Conservation (phyloP, 2,113 vertebrate genomes). For the Aphyosemion australe region DNA sequence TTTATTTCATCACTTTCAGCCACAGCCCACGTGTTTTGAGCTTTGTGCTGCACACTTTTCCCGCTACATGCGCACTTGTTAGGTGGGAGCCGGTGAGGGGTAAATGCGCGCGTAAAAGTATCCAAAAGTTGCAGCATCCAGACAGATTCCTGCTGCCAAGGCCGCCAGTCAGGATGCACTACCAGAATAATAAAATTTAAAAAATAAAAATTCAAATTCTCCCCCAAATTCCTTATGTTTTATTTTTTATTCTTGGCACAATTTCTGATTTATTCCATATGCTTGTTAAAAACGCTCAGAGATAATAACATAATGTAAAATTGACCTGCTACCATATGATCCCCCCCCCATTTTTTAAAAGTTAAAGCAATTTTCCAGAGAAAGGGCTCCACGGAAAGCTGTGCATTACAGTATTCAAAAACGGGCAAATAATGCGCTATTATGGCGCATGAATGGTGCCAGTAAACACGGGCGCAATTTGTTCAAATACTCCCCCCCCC, state of each 20-base stretch:
- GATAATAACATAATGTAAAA: constrained; percentile 93
- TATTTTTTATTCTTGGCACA: constrained; percentile 64
- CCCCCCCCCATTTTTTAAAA: constrained; percentile 85
- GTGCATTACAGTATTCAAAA: constrained; percentile 99
- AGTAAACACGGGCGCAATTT: constrained; percentile 98
- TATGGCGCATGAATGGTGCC: constrained; percentile 96
- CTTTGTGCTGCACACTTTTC: constrained; percentile 6
- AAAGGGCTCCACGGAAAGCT: constrained; percentile 91
- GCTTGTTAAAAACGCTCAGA: constrained; percentile 93
- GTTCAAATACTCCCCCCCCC: constrained; percentile 87
- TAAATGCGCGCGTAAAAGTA: constrained; percentile 36
- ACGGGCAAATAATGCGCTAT: constrained; percentile 98
- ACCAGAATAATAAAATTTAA: no score
- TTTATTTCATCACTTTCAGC: constrained; percentile 12
- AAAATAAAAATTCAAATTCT: neutral
- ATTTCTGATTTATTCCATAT: constrained; percentile 85
- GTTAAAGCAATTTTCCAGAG: constrained; percentile 99
- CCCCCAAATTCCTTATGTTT: constrained; percentile 32
- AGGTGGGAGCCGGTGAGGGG: constrained; percentile 60
- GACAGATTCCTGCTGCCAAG: neutral
- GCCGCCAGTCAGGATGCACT: no score
- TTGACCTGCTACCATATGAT: constrained; percentile 88
- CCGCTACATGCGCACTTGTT: constrained; percentile 41
- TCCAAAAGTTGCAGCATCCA: constrained; percentile 35
- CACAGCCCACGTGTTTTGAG: constrained; percentile 8